Percentiles rank a stretch among this genome's conserved stretches.
phyloP scores from a whole-genome alignment of 2,888 invertebrate genomes.

The Brenthis ino region DNA sequence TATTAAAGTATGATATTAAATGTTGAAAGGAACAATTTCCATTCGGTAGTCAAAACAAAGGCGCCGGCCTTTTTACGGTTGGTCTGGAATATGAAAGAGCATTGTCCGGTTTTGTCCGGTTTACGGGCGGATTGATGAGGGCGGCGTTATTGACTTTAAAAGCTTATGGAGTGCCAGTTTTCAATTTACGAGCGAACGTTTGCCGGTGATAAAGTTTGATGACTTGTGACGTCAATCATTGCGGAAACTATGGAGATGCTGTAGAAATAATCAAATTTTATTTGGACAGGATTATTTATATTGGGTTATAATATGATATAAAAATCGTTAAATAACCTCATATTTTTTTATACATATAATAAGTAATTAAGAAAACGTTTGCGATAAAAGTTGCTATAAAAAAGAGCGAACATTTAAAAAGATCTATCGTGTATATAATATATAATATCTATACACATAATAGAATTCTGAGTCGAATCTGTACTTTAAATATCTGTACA shows the following conservation, averaged over 20 bases:
- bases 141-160: conserved; percentile 71
- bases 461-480: too few species aligned
- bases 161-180: conserved; percentile 66
- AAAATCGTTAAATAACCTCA: too few species aligned
- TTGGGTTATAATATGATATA: too few species aligned
- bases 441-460: too few species aligned
- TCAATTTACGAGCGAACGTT: conserved; percentile 58
- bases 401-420: too few species aligned
- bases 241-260: background rate
- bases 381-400: too few species aligned
- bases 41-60: conserved; percentile 15
- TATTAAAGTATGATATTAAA: conserved; percentile 1
- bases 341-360: too few species aligned
- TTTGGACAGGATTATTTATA: too few species aligned
- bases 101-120: conserved; percentile 56
- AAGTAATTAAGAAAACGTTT: too few species aligned
- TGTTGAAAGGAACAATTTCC: background rate
- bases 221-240: conserved; percentile 27
- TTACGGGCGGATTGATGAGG: conserved; percentile 59
- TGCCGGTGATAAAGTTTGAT: conserved; percentile 54
- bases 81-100: conserved; percentile 13
- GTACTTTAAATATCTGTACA: too few species aligned
- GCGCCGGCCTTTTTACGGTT: conserved; percentile 14
- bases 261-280: too few species aligned
- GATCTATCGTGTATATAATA: too few species aligned